Evolutionary conservation across 2,113 vertebrate species (phyloP), one percentile per base, ranked within the genome.

Genomic region (Meriones unguiculatus): DNA sequence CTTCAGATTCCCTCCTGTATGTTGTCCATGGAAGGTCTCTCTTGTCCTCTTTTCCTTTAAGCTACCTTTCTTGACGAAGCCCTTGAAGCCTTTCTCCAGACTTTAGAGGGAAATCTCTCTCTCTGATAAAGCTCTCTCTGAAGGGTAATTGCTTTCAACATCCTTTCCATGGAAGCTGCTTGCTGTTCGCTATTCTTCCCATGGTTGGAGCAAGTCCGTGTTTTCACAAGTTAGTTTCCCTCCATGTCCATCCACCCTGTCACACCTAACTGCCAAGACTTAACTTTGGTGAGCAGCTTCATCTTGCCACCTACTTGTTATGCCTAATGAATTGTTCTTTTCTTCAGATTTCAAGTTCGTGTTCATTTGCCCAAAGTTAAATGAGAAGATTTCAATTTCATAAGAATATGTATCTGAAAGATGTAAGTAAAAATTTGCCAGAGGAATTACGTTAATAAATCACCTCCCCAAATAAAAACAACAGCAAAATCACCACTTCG

Each of bases 271-370:
- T 46, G 28, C 24, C 59, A 67, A 89, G 94, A 52, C 7, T 15
- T 90, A 92, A 20, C n/a, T 87, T 91, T 54, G n/a, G 4, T 87
- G 41, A 76, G 64, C 18, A 75, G 59, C 12, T 88, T 76, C 35
- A 41, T 93, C 65, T 96, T 90, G 69, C 52, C 25, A 85, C 46
- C 13, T 54, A 38, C 46, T 92, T 84, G 57, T 73, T 80, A 73
- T 32, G 59, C 24, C 38, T 52, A 84, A 90, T 15, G 57, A 4
- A 54, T 62, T 70, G 17, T 64, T 25, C 41, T 75, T 72, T 25
- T n/a, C 20, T 81, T 84, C 28, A 38, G 18, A 25, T 64, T 64
- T 64, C 24, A 41, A 59, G n/a, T 64, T 25, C 6, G 22, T 75
- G 18, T 81, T 81, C 28, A 62, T 84, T 64, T 64, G 54, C 17